Conservation (phyloP, 1,140 invertebrate species). For the Formica selysi region DNA sequence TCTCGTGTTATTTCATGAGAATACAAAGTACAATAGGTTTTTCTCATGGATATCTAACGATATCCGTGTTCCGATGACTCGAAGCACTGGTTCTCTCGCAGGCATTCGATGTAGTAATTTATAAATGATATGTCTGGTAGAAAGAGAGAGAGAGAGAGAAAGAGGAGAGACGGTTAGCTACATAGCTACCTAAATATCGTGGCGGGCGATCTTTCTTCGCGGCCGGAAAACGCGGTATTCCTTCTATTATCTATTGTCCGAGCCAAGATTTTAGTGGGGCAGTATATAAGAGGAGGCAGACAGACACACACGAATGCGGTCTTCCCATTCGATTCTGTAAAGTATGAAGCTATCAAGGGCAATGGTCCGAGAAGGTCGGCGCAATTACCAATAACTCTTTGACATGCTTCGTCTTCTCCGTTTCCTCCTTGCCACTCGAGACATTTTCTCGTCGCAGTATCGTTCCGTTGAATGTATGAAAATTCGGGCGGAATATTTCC, state of each 20-base stretch:
- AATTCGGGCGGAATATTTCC: constrained; percentile 22
- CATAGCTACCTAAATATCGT: constrained; percentile 68
- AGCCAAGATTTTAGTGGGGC: constrained; percentile 81
- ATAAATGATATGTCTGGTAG: constrained; percentile 8
- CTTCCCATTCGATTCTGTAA: constrained; percentile 83
- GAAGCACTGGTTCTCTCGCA: not conserved
- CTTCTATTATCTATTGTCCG: constrained; percentile 82
- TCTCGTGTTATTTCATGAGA: not conserved
- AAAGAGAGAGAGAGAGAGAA: constrained; percentile 16
- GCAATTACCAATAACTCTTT: constrained; percentile 86
- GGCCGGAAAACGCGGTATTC: constrained; percentile 64
- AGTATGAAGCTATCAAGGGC: constrained; percentile 85
- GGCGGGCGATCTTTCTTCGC: constrained; percentile 60
- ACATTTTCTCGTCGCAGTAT: constrained; percentile 59
- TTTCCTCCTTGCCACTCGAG: constrained; percentile 75
- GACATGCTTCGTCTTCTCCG: constrained; percentile 77
- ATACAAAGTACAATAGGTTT: not conserved
- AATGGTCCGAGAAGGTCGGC: constrained; percentile 83
- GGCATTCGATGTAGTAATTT: constrained; percentile 49
- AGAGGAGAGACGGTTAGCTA: constrained; percentile 15
- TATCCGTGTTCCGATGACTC: not conserved
- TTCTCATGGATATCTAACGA: not conserved
- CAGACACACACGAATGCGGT: constrained; percentile 78
- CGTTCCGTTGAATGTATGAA: not conserved
- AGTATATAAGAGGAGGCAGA: constrained; percentile 80